Conservation (phyloP, 2,797 vertebrate species). For the Ctenochaetus hawaiiensis region DNA sequence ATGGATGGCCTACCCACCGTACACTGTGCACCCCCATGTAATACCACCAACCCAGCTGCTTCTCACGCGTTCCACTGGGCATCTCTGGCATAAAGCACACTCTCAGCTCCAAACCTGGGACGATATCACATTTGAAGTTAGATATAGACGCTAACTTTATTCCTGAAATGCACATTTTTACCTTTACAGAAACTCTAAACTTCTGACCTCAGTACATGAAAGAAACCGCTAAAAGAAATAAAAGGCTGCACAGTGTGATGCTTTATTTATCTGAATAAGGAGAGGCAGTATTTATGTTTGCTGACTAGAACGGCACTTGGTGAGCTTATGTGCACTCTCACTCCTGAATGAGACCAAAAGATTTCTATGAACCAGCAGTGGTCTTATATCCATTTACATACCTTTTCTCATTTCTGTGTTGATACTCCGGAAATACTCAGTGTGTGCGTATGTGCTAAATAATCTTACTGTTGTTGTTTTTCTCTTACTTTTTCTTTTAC, state of each 20-base stretch:
- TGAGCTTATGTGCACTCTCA: neutral
- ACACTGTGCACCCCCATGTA: conserved; percentile 48
- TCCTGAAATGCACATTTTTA: conserved; percentile 32
- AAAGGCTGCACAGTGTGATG: neutral
- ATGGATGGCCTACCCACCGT: conserved; percentile 71
- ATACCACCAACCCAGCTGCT: conserved; percentile 68
- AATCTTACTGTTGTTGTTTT: neutral
- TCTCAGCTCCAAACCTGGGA: conserved; percentile 44
- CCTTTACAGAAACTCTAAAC: conserved; percentile 38
- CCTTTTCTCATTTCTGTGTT: neutral
- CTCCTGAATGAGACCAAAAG: neutral
- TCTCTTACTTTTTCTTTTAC: neutral
- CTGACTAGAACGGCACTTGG: neutral
- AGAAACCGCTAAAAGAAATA: conserved; percentile 15
- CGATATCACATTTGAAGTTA: conserved; percentile 29
- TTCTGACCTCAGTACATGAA: conserved; percentile 19
- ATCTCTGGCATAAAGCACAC: conserved; percentile 40
- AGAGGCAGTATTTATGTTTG: neutral
- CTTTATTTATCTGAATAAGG: conserved; percentile 1
- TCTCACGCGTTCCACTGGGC: conserved; percentile 45
- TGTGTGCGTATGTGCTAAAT: too few relatives aligned
- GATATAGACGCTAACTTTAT: conserved; percentile 20
- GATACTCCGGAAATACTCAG: too few relatives aligned
- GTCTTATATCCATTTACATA: neutral
- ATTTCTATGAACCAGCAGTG: neutral